Evolutionary conservation across 2,113 vertebrate genomes (phyloP), one percentile per base, ranked within the genome.

Genomic region (Neomonachus schauinslandi): DNA sequence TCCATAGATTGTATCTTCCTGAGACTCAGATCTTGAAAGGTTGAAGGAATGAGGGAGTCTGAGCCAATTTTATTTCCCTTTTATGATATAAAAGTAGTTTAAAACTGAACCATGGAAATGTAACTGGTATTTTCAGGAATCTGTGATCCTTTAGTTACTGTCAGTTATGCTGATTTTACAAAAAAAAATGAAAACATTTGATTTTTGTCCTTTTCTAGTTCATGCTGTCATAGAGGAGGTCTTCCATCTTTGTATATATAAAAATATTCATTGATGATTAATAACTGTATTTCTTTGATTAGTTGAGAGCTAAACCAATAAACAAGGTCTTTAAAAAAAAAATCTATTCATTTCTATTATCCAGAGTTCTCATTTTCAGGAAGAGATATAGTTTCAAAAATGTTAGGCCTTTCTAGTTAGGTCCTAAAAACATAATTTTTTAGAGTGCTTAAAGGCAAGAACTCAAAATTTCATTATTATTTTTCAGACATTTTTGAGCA

Each of bases 251-350:
- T 57, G 61, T 83, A 6, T 39, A 18, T 24, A 42, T 53, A 89
- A 59, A 96, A 94, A 76, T 94, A 28, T 33, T 91, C 36, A 71
- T 46, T 95, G 49, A 71, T 71, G 11, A 90, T 61, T 63, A 95
- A 87, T 86, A 26, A 83, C 24, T 71, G 22, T 74, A 71, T 51
- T 76, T 69, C 10, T 24, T 87, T 84, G 11, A 79, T 39, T 93
- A 59, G 7, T 71, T 63, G 51, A 93, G 57, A 46, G 5, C 61
- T 93, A 81, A 87, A 18, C 55, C 46, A 71, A 76, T 36, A 82
- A 90, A 69, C 7, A 82, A 92, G 24, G 15, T 39, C 74, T 57
- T 93, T 31, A 53, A 89, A 77, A 57, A 24, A 39, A 69, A 63
- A 24, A 31, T 69, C n/a, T 88, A 42, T 71, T 92, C 31, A 49